Conservation (phyloP, 2,888 invertebrate genomes). For the Dastarcus helophoroides region DNA sequence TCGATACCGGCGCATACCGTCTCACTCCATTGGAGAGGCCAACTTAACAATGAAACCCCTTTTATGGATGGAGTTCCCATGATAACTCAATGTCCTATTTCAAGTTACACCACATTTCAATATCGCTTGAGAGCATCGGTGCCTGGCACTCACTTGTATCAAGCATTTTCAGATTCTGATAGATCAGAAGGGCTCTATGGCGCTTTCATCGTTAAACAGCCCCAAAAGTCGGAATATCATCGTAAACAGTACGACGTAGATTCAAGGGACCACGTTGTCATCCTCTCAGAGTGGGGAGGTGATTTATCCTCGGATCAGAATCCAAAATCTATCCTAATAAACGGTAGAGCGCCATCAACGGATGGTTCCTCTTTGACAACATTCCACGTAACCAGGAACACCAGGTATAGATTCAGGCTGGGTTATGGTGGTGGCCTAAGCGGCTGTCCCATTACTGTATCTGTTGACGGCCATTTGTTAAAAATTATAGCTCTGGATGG, state of each 20-base stretch:
- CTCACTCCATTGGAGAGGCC: slow-evolving; percentile 72
- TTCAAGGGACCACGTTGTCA: slow-evolving; percentile 53
- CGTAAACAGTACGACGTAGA: slow-evolving; percentile 58
- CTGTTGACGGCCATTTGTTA: slow-evolving; percentile 52
- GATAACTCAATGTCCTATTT: slow-evolving; percentile 66
- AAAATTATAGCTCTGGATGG: slow-evolving; percentile 62
- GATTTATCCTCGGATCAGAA: slow-evolving; percentile 36
- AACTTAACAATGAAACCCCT: slow-evolving; percentile 53
- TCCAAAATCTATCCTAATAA: slow-evolving; percentile 44
- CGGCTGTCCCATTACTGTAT: slow-evolving; percentile 56
- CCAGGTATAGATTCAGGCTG: slow-evolving; percentile 53
- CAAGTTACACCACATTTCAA: slow-evolving; percentile 54
- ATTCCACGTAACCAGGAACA: slow-evolving; percentile 46
- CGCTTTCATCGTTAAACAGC: slow-evolving; percentile 56
- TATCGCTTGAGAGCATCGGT: slow-evolving; percentile 58
- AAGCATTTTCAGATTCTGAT: slow-evolving; percentile 59
- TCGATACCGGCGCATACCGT: slow-evolving; percentile 55
- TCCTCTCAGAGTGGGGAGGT: slow-evolving; percentile 55
- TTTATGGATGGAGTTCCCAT: slow-evolving; percentile 68
- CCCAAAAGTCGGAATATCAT: slow-evolving; percentile 48
- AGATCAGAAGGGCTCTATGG: slow-evolving; percentile 60
- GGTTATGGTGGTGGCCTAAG: slow-evolving; percentile 55
- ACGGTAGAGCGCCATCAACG: slow-evolving; percentile 46
- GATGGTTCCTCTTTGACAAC: slow-evolving; percentile 21
- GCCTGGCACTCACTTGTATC: slow-evolving; percentile 63